A percentile compares a stretch with the other conserved stretches of the same genome.
Conservation (phyloP, 1,140 invertebrate genomes). For the Oedothorax gibbosus region DNA sequence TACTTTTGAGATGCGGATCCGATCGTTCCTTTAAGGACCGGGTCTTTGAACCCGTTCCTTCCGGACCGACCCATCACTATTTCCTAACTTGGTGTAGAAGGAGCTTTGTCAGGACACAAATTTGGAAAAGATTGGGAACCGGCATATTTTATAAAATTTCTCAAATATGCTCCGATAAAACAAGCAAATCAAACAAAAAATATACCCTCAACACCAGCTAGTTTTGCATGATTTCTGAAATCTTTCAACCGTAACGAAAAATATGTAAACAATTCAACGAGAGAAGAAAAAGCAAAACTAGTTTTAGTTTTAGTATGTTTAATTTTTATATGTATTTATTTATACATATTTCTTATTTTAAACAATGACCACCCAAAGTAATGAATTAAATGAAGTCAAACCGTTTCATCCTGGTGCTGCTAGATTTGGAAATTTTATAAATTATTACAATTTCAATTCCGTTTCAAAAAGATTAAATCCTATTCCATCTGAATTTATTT, state of each 20-base stretch:
- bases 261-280: not conserved
- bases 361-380: not conserved
- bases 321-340: too few species aligned
- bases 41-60: too few species aligned
- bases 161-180: not conserved
- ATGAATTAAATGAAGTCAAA: not conserved
- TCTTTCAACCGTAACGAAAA: not conserved
- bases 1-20: too few species aligned
- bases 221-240: not conserved
- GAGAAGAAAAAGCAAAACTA: not conserved
- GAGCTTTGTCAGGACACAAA: too few species aligned
- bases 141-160: not conserved
- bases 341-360: not conserved
- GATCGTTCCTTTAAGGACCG: too few species aligned
- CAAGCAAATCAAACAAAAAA: not conserved
- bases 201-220: not conserved
- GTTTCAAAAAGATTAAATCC: conserved; percentile 75
- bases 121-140: not conserved
- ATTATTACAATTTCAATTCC: conserved; percentile 86
- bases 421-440: conserved; percentile 84
- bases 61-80: too few species aligned
- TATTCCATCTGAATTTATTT: conserved; percentile 69
- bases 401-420: conserved; percentile 75
- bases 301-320: not conserved
- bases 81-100: too few species aligned